Evolutionary conservation across 1,140 invertebrate genomes (phyloP).

Genomic region (Parasteatoda tepidariorum): DNA sequence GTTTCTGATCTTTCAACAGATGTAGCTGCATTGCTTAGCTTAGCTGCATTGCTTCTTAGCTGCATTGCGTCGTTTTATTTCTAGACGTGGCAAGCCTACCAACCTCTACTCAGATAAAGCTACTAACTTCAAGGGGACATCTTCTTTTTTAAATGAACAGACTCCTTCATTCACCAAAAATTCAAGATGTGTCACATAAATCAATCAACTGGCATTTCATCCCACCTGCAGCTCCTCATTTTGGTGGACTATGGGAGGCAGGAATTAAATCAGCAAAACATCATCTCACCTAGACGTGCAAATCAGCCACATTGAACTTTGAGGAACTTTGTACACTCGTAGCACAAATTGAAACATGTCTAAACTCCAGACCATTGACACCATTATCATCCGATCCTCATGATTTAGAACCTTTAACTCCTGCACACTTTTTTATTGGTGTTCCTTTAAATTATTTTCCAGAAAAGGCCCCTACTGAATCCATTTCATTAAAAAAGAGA

Average conservation of each 20-base stretch:
- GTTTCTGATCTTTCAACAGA: slow-evolving; percentile 43
- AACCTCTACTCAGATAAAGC: slow-evolving; percentile 65
- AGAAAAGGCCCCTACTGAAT: neutral
- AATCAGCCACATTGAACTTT: slow-evolving; percentile 42
- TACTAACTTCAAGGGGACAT: slow-evolving; percentile 64
- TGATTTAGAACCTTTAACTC: slow-evolving; percentile 65
- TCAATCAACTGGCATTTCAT: slow-evolving; percentile 66
- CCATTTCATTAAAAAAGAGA: neutral
- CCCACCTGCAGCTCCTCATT: slow-evolving; percentile 68
- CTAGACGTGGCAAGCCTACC: slow-evolving; percentile 63
- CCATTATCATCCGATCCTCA: slow-evolving; percentile 64
- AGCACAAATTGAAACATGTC: slow-evolving; percentile 65
- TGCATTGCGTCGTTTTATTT: slow-evolving; percentile 63
- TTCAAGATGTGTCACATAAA: neutral
- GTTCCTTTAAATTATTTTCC: neutral
- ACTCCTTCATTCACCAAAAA: neutral
- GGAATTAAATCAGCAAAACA: slow-evolving; percentile 61
- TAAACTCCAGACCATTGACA: slow-evolving; percentile 65
- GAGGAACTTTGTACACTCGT: slow-evolving; percentile 65
- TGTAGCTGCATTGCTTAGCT: too few species aligned
- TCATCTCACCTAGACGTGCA: slow-evolving; percentile 55
- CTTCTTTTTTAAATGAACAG: slow-evolving; percentile 7
- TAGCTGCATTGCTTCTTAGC: slow-evolving; percentile 63
- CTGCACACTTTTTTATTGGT: slow-evolving; percentile 63
- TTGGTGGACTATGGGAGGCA: slow-evolving; percentile 62